Percentiles rank a stretch among this genome's conserved stretches.
Conservation (phyloP, 2,888 invertebrate genomes). For the Prosopocoilus inquinatus region DNA sequence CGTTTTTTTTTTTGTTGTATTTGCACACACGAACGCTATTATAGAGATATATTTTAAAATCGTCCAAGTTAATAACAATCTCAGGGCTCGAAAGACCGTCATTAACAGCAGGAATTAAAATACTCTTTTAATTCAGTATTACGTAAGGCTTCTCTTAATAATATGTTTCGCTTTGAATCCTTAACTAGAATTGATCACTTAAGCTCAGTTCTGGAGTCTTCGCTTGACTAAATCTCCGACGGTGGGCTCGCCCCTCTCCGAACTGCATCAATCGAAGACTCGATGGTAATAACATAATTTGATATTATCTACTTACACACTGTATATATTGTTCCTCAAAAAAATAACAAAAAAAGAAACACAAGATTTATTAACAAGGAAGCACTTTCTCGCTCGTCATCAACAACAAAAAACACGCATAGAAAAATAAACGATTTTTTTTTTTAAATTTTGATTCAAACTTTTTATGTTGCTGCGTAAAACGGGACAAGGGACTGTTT, state of each 20-base stretch:
- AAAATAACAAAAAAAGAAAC: neutral
- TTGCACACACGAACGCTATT: neutral
- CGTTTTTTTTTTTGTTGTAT: neutral
- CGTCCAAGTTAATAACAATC: constrained; percentile 7
- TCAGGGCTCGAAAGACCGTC: constrained; percentile 19
- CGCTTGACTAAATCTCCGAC: neutral
- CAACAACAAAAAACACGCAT: no score
- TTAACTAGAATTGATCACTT: neutral
- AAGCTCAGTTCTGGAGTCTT: neutral
- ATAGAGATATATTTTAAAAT: no score
- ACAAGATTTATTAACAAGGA: constrained; percentile 2
- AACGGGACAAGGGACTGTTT: no score
- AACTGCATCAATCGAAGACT: no score
- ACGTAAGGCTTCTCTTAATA: neutral
- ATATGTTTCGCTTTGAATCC: neutral
- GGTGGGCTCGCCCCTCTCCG: neutral
- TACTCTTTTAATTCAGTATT: neutral
- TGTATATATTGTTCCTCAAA: no score
- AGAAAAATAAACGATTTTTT: no score
- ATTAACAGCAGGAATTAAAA: constrained; percentile 2
- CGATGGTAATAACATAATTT: no score
- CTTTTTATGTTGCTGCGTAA: no score
- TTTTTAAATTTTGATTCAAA: no score
- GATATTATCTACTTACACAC: no score
- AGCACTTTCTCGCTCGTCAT: neutral